Evolutionary conservation across 2,888 invertebrate genomes (phyloP), one percentile per base, ranked within the genome.

Genomic region (Apamea anceps): DNA sequence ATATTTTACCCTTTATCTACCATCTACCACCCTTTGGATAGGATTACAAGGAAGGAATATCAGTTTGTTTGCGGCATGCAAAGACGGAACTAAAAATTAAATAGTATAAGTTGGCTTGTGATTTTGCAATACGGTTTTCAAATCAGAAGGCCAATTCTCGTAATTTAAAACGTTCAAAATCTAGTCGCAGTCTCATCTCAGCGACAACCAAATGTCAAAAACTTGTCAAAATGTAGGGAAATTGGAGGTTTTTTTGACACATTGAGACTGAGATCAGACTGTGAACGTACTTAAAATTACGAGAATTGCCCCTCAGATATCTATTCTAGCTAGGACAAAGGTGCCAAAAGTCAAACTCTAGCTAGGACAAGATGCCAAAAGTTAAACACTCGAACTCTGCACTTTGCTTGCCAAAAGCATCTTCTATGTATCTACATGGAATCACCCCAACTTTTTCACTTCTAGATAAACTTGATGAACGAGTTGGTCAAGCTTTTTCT

Each of bases 21-120:
- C 65, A 32, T 65, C 32, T 32, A 37, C 21, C 18, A 68, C 76
- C 74, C 72, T 60, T 68, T 48, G 13, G 42, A 71, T 83, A 70
- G 62, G 32, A 71, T 87, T 79, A 79, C 87, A 79, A 72, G 75
- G 62, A 77, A 60, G 60, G 63, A 57, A 68, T 77, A 81, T 68
- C 8, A 71, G 25, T 77, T 42, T 68, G 42, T 65, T 66, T 32
- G 37, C 25, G 62, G 62, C 60, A 68, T 15, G 60, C 2, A 74
- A 45, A 28, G 21, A 37, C 13, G n/a, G 1, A 57, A 67, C n/a
- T 45, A 51, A 37, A 81, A 57, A 70, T 75, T 42, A 48, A 68
- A 57, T 25, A n/a, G n/a, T n/a, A 63, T 48, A 0, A 48, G n/a
- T 62, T 76, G 54, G 25, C 25, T 32, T 28, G 13, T 13, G 37